Base-by-base conservation (phyloP, 2,797 vertebrate species). In the Brachyalestes nurse region DNA sequence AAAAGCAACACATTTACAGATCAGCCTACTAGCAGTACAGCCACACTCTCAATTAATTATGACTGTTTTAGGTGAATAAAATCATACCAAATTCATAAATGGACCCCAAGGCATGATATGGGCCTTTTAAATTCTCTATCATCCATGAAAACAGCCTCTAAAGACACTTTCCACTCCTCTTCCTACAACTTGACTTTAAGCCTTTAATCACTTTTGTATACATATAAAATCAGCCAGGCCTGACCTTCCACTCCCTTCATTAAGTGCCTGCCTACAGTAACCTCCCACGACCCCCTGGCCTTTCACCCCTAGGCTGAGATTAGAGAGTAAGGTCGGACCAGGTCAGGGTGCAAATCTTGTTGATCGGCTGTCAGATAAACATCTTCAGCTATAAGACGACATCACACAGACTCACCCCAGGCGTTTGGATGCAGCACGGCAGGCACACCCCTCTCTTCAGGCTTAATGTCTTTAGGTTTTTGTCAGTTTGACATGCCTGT, bases 211-310 rank as follows among this genome's bases (percentile, higher is more conserved):
- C 0, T 57, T 62, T 25, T 80, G 83, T 72, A 80, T 70, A 78
- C 16, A 64, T 23, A 79, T 14, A 5, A 51, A 79, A 77, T 83
- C 61, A 58, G 8, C 58, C 65, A 6, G 51, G 10, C 6, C 5
- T 60, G 47, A 58, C 60, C 47, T 25, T 72, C 58, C 47, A 55
- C 47, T 72, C 58, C 25, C 34, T 49, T 82, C 49, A 72, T 77
- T 66, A 65, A 55, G 23, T 67, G 13, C 8, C 42, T 12, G 58
- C 58, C 45, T n/a, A 28, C 34, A 12, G 74, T 78, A 88, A 72
- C 77, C 86, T 87, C 85, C 72, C 82, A 47, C 89, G 88, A 91
- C 34, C 88, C 87, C 88, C 79, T 75, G 65, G 90, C 91, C 92
- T 88, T 82, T 89, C 86, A 88, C 89, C 90, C 80, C 25, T 49